Evolutionary conservation across 1,140 invertebrate genomes (phyloP).

Genomic region (Scaptomyza montana): DNA sequence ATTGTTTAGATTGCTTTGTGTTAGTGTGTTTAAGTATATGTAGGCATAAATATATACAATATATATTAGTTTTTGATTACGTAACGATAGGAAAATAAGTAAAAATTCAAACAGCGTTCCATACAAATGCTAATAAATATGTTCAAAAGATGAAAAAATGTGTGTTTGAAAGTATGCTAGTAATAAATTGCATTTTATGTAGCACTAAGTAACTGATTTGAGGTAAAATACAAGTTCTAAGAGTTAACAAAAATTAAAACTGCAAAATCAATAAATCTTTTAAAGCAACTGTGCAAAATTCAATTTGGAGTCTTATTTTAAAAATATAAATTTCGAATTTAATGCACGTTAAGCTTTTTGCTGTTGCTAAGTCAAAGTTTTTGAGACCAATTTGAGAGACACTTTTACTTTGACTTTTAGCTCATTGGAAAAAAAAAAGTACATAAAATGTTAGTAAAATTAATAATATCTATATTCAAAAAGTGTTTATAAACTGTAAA

Average conservation of each 20-base stretch:
- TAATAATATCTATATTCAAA: neutral
- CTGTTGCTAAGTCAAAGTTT: too few relatives aligned
- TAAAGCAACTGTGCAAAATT: neutral
- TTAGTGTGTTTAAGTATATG: conserved; percentile 37
- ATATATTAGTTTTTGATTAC: conserved; percentile 83
- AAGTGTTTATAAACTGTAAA: neutral
- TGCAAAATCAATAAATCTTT: neutral
- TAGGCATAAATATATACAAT: neutral
- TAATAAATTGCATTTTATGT: neutral
- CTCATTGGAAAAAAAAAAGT: neutral
- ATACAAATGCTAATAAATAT: conserved; percentile 59
- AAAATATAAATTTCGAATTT: too few relatives aligned
- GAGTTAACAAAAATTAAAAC: neutral
- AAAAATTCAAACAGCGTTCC: conserved; percentile 66
- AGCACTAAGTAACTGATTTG: conserved; percentile 7
- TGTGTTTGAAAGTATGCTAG: neutral
- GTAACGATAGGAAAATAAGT: conserved; percentile 63
- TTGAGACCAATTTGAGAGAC: too few relatives aligned
- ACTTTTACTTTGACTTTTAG: neutral
- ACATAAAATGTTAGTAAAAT: neutral
- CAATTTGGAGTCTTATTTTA: neutral
- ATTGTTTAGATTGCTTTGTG: conserved; percentile 58
- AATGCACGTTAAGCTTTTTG: too few relatives aligned
- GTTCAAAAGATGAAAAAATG: conserved; percentile 25
- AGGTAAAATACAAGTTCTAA: neutral